Percentiles rank a stretch among this genome's conserved stretches.
Conservation (phyloP, 2,797 vertebrate species). For the Enteromius unitaeniatus region DNA sequence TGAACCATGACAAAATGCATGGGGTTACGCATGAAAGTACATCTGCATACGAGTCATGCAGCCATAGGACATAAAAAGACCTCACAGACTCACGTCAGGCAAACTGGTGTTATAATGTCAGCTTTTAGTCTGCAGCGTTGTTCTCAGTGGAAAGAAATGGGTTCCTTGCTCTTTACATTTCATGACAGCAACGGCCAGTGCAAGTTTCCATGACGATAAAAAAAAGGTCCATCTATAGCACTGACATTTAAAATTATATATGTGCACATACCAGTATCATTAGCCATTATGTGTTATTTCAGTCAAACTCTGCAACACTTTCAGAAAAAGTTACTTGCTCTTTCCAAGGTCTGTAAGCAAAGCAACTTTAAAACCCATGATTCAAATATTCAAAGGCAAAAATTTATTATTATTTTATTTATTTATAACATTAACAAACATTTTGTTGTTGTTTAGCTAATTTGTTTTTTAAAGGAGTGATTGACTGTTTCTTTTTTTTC, state of each 20-base stretch:
- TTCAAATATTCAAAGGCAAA: background rate
- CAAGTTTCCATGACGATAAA: constrained; percentile 36
- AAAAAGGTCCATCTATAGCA: constrained; percentile 9
- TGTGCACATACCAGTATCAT: background rate
- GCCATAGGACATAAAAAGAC: constrained; percentile 7
- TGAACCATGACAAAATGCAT: constrained; percentile 9
- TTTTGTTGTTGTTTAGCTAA: background rate
- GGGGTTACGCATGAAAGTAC: constrained; percentile 15
- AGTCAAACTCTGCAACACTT: background rate
- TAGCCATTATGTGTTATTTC: background rate
- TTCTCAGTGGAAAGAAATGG: constrained; percentile 1
- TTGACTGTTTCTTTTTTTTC: no score
- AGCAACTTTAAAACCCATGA: background rate
- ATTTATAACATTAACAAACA: background rate
- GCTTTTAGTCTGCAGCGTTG: background rate
- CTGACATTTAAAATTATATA: constrained; percentile 37
- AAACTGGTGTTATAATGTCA: constrained; percentile 8
- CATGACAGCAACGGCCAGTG: background rate
- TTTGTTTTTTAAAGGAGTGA: background rate
- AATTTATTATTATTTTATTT: background rate
- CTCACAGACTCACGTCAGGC: background rate
- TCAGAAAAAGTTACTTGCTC: background rate
- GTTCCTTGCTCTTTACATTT: constrained; percentile 21
- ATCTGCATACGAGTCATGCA: constrained; percentile 1
- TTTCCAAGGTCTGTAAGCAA: background rate